Conservation (phyloP, 2,888 invertebrate species). For the Papilio demoleus region DNA sequence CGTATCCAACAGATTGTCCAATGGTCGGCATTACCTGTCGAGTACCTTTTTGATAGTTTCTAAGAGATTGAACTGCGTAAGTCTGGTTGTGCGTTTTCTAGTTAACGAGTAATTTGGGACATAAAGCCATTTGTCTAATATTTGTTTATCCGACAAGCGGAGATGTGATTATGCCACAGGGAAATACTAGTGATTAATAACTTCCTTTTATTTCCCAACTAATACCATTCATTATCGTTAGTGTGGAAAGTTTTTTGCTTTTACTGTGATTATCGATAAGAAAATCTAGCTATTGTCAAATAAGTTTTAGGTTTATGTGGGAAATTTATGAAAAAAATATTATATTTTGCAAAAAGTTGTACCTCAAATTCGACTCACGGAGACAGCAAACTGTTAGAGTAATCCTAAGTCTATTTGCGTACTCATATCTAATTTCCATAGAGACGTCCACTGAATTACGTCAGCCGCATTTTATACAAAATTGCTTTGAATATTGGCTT, state of each 20-base stretch:
- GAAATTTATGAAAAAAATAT: neutral
- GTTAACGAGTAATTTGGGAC: neutral
- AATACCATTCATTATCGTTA: conserved; percentile 20
- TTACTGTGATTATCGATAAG: conserved; percentile 8
- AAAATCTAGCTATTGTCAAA: neutral
- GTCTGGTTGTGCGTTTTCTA: neutral
- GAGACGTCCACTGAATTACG: conserved; percentile 40
- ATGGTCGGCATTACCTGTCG: too few relatives aligned
- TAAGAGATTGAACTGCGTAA: too few relatives aligned
- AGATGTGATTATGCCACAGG: conserved; percentile 4
- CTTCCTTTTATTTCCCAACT: conserved; percentile 10
- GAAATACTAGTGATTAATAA: conserved; percentile 5
- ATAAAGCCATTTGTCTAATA: neutral
- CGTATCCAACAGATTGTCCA: too few relatives aligned
- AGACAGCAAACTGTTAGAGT: conserved; percentile 19
- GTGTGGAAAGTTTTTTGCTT: conserved; percentile 20
- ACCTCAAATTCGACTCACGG: neutral
- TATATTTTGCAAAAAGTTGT: neutral
- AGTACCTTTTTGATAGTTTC: too few relatives aligned
- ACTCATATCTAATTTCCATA: conserved; percentile 38
- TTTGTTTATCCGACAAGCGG: neutral
- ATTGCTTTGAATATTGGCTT: conserved; percentile 18
- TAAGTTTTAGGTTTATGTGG: neutral
- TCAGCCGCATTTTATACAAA: conserved; percentile 24
- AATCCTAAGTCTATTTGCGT: conserved; percentile 38